Percentiles rank a stretch among this genome's conserved stretches.
phyloP scores from a whole-genome alignment of 2,113 vertebrate genomes.

The Anguilla japonica region DNA sequence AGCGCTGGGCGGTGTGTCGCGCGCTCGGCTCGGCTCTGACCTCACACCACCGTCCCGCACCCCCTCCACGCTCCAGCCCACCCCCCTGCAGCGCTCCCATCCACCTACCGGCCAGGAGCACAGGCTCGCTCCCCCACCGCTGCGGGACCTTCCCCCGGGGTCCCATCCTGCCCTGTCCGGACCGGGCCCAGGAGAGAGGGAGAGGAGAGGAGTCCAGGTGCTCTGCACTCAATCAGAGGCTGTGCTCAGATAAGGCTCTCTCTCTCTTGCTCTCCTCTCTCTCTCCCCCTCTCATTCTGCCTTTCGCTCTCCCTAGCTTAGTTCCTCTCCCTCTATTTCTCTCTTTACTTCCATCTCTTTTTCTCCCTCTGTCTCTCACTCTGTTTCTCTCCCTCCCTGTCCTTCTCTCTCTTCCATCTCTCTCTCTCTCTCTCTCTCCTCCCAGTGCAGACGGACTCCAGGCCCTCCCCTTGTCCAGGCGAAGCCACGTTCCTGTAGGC shows the following conservation, averaged over 20 bases:
- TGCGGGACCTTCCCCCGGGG: background rate
- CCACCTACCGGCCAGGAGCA: constrained; percentile 2
- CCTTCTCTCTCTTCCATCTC: background rate
- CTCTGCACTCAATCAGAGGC: background rate
- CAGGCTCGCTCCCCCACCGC: background rate
- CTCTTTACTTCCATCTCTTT: constrained; percentile 2
- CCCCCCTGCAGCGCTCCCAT: background rate
- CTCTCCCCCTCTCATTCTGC: background rate
- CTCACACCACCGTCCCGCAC: too few species aligned
- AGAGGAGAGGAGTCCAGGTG: constrained; percentile 5
- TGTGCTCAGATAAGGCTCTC: constrained; percentile 2
- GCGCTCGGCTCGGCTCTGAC: too few species aligned
- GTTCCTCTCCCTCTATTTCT: background rate
- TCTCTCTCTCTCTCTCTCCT: background rate
- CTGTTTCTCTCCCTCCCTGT: background rate
- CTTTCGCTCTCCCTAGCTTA: background rate
- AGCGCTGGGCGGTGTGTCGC: too few species aligned
- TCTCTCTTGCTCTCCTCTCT: constrained; percentile 5
- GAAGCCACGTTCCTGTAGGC: constrained; percentile 55
- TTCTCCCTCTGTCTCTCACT: background rate
- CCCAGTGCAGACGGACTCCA: background rate
- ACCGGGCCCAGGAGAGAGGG: background rate
- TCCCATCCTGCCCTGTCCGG: background rate
- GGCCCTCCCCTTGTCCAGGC: background rate
- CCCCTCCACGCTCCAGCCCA: background rate